These are phyloP conservation scores for Acrobasis consociella DNA, from an alignment of 2,888 invertebrate species.

Conservation along the genomic window DNA sequence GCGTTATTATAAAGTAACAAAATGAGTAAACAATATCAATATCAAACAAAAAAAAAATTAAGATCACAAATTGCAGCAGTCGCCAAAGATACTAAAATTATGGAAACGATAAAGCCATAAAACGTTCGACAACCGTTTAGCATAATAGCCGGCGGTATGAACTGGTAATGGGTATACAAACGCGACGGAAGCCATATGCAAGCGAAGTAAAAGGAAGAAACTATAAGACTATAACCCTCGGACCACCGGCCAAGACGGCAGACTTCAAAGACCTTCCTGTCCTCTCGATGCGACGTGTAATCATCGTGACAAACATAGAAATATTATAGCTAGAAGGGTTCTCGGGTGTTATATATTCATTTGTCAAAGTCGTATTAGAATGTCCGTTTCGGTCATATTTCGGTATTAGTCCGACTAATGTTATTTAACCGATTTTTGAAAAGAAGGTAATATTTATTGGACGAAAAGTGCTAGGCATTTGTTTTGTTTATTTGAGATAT, in stretches of 20 bases:
- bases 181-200: constrained; percentile 68
- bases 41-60: not conserved
- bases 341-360: constrained; percentile 48
- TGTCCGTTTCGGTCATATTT: constrained; percentile 24
- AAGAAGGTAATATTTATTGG: too few relatives aligned
- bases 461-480: too few relatives aligned
- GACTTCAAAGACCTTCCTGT: constrained; percentile 62
- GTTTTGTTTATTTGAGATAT: too few relatives aligned
- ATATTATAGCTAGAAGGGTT: constrained; percentile 51
- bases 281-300: constrained; percentile 49
- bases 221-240: constrained; percentile 56
- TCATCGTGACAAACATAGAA: constrained; percentile 62
- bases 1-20: too few relatives aligned
- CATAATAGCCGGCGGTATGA: constrained; percentile 52
- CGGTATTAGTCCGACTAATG: constrained; percentile 1
- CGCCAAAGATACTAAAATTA: constrained; percentile 31
- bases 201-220: constrained; percentile 64
- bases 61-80: not conserved
- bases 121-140: constrained; percentile 51
- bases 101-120: constrained; percentile 50
- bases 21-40: not conserved
- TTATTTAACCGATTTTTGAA: not conserved
- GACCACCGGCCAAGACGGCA: constrained; percentile 73
- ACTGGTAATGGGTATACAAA: constrained; percentile 63
- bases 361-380: constrained; percentile 50